A percentile compares a stretch with the other conserved stretches of the same genome.
These are phyloP conservation scores for Synergus itoensis DNA, from an alignment of 2,888 invertebrate genomes.

Conservation along the genomic window DNA sequence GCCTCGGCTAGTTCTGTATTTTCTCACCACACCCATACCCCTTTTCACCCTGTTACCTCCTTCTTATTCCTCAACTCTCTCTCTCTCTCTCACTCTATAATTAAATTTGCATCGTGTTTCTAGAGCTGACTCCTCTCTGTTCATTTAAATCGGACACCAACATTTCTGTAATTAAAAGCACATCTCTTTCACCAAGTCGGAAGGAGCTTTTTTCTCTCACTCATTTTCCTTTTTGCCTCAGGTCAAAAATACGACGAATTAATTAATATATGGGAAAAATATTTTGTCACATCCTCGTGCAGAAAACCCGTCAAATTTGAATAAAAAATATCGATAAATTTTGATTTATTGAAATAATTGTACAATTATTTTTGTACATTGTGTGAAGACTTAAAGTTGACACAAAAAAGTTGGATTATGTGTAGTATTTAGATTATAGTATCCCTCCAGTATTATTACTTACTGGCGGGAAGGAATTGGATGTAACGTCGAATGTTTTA, in stretches of 20 bases:
- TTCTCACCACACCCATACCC: constrained; percentile 47
- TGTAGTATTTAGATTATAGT: no score
- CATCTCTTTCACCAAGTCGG: constrained; percentile 63
- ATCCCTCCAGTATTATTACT: not conserved
- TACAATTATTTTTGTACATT: no score
- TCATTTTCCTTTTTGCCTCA: not conserved
- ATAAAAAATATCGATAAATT: no score
- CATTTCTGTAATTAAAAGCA: constrained; percentile 75
- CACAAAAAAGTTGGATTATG: no score
- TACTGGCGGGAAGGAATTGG: not conserved
- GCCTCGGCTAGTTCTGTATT: constrained; percentile 35
- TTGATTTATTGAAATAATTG: no score
- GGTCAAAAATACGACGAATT: not conserved
- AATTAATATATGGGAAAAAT: not conserved
- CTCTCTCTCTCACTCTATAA: constrained; percentile 66
- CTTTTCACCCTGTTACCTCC: constrained; percentile 42
- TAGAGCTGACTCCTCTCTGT: constrained; percentile 67
- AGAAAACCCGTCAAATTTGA: no score
- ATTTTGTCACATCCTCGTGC: no score
- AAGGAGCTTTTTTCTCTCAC: not conserved
- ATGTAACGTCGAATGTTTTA: constrained; percentile 1
- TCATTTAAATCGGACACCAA: constrained; percentile 74
- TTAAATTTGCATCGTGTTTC: constrained; percentile 73
- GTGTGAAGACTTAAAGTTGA: no score
- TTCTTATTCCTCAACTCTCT: constrained; percentile 49